Base-by-base conservation (phyloP, 2,888 invertebrate genomes). In the Sabatieria punctata region DNA sequence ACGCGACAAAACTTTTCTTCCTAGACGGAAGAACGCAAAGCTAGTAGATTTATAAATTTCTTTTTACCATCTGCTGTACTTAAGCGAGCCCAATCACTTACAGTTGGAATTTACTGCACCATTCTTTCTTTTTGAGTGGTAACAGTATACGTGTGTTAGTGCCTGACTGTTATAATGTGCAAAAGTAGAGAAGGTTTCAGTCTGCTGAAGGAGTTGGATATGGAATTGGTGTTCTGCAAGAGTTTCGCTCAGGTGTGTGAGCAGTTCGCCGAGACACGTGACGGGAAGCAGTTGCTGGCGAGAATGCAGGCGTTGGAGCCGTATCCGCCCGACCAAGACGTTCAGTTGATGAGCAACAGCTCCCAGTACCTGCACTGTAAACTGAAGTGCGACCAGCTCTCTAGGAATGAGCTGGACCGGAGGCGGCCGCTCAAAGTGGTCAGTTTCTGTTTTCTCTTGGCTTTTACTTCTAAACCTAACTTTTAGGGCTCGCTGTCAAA, bases 401-500 rank as follows among this genome's bases (percentile, higher is more conserved):
- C n/a, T n/a, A n/a, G n/a, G n/a, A n/a, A n/a, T n/a, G n/a, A n/a
- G n/a, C n/a, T n/a, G n/a, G n/a, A n/a, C n/a, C n/a, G n/a, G n/a
- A n/a, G n/a, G n/a, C n/a, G n/a, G n/a, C n/a, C n/a, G n/a, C n/a
- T 30, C 15, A 30, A 30, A 30, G 11, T 8, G 30, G 30, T 11
- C 8, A 11, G 11, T 30, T 30, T 15, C 30, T 15, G 8, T 30
- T 15, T 30, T 30, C 30, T 11, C 3, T 33, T 30, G 30, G 30
- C 30, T 15, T 30, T 30, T 30, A 15, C 8, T 11, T 30, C 15
- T 8, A 30, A 30, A 30, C 11, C 15, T 30, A 15, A n/a, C n/a
- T 48, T 57, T 25, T 49, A 60, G 57, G 62, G 62, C 19, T 61
- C 61, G 1, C 41, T 63, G n/a, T 60, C 60, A 4, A 50, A 54